Base-by-base conservation (phyloP, 2,797 vertebrate species). In the Aulostomus chinensis region DNA sequence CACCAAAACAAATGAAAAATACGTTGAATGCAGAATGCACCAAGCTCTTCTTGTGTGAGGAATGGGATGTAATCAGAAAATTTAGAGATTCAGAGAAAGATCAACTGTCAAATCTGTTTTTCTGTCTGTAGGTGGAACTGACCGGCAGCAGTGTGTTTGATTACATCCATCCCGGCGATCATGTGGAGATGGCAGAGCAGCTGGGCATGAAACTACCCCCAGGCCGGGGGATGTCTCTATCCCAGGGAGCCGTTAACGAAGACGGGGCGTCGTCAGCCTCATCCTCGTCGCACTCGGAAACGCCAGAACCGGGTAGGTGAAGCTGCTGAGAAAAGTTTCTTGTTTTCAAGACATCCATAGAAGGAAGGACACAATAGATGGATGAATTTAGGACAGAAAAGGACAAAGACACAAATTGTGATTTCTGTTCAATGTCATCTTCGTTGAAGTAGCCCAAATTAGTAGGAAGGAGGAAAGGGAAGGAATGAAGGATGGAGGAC, bases 91-190 rank as follows among this genome's bases (percentile, higher is more conserved):
- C 10, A 29, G 28, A 29, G n/a, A 12, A 13, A 30, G n/a, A 5
- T 12, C 6, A 30, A 1, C 28, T 12, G 11, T 30, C 24, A 26
- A 10, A 26, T 33, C 14, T 33, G 9, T 35, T 5, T 9, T 13
- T 5, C 11, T 3, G 4, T 15, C 51, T 75, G 57, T 81, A 99
- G 96, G 96, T 99, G 90, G 96, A 99, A 93, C 92, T 99, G 90
- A 98, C 96, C 35, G 97, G 97, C 89, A 98, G 97, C 93, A 98
- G 97, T 9, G 93, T 92, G 59, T 99, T 98, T 67, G 97, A 99
- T 88, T 98, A 99, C 78, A 90, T 99, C 70, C 96, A 99, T 88
- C 97, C 97, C 0, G 96, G 96, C 43, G 97, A 99, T 85, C 97
- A 98, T 15, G 96, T 96, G 89, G 96, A 98, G 89, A 94, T 93